phyloP scores from a whole-genome alignment of 2,888 invertebrate genomes.

The Drosophila glabriapex region DNA sequence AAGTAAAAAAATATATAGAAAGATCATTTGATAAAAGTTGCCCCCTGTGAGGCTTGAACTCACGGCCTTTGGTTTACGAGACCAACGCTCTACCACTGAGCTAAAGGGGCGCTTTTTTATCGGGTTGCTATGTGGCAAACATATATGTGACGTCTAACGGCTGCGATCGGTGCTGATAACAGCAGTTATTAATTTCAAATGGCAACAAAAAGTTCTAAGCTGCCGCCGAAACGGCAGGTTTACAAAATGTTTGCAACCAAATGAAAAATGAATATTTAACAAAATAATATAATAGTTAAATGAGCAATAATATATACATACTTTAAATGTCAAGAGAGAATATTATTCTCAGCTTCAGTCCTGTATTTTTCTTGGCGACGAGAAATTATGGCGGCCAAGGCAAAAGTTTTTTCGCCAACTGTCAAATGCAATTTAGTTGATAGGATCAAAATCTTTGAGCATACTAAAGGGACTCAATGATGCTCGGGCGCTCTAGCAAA shows the following conservation, averaged over 20 bases:
- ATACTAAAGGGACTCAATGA: slow-evolving; percentile 35
- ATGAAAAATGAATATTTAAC: not conserved
- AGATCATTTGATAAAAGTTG: slow-evolving; percentile 15
- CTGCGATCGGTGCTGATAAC: slow-evolving; percentile 50
- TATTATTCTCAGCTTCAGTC: slow-evolving; percentile 22
- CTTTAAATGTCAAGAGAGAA: slow-evolving; percentile 42
- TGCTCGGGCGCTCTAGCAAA: slow-evolving; percentile 7
- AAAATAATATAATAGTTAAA: not conserved
- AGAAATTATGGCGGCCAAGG: slow-evolving; percentile 63
- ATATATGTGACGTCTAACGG: slow-evolving; percentile 3
- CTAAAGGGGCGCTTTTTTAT: slow-evolving; percentile 60
- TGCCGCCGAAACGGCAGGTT: too few species aligned
- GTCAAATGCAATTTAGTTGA: slow-evolving; percentile 85
- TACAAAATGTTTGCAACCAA: not conserved
- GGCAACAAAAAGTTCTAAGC: slow-evolving; percentile 3
- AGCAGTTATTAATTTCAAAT: not conserved
- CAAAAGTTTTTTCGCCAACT: slow-evolving; percentile 80
- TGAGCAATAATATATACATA: slow-evolving; percentile 32
- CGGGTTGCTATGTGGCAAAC: slow-evolving; percentile 11
- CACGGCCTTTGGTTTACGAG: slow-evolving; percentile 77
- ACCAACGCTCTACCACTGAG: slow-evolving; percentile 78
- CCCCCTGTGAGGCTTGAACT: slow-evolving; percentile 75
- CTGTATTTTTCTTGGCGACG: slow-evolving; percentile 23
- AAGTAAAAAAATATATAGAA: not conserved
- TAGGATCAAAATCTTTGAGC: slow-evolving; percentile 83